Base-by-base conservation (phyloP, 2,888 invertebrate genomes). In the Disparrhopalites patrizii region DNA sequence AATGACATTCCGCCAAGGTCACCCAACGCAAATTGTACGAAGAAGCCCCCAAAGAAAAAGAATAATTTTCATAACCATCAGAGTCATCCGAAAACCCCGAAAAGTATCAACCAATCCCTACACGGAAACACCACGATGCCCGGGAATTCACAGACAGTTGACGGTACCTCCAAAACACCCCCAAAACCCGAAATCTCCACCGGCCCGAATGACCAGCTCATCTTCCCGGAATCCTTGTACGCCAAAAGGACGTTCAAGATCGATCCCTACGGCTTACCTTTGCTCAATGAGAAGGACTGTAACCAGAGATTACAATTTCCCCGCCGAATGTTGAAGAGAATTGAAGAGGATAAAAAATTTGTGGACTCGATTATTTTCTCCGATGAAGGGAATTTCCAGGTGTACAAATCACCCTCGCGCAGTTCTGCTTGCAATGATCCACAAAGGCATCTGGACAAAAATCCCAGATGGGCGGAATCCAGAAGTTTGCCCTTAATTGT, bases 301-400 rank as follows among this genome's bases (percentile, higher is more conserved):
- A 47, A 62, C 4, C 58, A 68, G 23, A 60, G 73, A 33, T 50
- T 68, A 3, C 27, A 69, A 20, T 75, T 73, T 52, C 58, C 73
- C 0, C 62, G 52, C 7, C 65, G 66, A 50, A 36, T 73, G 31
- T 66, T 75, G 10, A 40, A 62, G 20, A 23, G 68, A 8, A 13
- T 75, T 7, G 68, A 73, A 8, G 62, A 69, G 13, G 69, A 70
- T 25, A 68, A 71, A 1, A 43, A 62, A 20, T 36, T 74, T 4
- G 47, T 74, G n/a, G 51, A 70, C 15, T 61, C 66, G 3, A 65
- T 74, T 40, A 25, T 75, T n/a, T 75, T 73, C 47, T 72, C 74
- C 2, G 75, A 75, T 54, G 75, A 75, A 40, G 74, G 73, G 8
- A 74, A 72, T 56, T 73, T 75, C 54, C 27, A 47, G 15, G 18